Evolutionary conservation across 1,140 invertebrate species (phyloP).

Genomic region (Sminthurinus signatus): DNA sequence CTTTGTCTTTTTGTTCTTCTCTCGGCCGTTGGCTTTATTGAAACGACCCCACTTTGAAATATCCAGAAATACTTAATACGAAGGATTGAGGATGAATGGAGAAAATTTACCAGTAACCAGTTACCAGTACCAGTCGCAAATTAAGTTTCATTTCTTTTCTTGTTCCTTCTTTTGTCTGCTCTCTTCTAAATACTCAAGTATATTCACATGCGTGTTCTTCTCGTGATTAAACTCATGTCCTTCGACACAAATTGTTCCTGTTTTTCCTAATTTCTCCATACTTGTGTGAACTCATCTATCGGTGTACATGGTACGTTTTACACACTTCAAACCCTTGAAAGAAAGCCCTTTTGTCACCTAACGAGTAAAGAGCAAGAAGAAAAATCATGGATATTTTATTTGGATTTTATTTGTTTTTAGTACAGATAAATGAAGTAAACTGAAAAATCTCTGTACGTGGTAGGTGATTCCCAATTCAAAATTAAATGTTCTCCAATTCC

Average conservation of each 20-base stretch:
- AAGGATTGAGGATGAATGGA: not conserved
- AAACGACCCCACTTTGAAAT: no score
- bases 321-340: not conserved
- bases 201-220: not conserved
- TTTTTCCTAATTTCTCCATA: not conserved
- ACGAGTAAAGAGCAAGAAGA: not conserved
- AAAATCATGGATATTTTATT: not conserved
- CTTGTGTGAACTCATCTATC: not conserved
- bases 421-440: no score
- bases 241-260: not conserved
- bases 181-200: not conserved
- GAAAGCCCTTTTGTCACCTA: not conserved
- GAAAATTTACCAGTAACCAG: not conserved
- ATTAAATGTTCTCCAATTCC: no score
- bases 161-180: not conserved
- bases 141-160: not conserved
- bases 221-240: not conserved
- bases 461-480: no score
- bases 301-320: not conserved
- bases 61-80: no score
- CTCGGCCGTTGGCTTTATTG: no score
- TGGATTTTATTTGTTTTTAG: no score
- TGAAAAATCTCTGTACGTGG: no score
- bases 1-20: no score
- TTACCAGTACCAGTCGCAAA: not conserved